Percentiles rank a stretch among this genome's conserved stretches.
Evolutionary conservation across 2,888 invertebrate genomes (phyloP).

Genomic region (Ferrisia virgata): DNA sequence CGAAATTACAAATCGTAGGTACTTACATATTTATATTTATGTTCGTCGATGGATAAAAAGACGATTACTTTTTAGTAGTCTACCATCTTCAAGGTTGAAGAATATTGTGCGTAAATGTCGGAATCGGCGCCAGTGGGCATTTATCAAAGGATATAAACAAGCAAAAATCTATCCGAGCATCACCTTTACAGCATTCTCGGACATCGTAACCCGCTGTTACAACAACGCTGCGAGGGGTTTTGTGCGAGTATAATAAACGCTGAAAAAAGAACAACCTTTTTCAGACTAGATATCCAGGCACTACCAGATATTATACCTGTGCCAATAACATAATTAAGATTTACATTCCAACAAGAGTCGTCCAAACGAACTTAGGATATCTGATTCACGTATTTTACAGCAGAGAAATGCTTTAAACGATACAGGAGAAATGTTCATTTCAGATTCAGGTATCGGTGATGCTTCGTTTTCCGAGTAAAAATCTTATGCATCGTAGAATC

Average conservation of each 20-base stretch:
- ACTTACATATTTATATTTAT: not conserved
- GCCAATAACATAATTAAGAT: not conserved
- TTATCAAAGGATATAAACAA: conserved; percentile 1
- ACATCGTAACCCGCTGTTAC: not conserved
- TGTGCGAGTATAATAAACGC: not conserved
- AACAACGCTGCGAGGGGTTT: not conserved
- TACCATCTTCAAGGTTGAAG: conserved; percentile 14
- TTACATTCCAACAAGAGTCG: not conserved
- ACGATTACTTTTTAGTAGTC: not conserved
- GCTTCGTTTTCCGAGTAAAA: not conserved
- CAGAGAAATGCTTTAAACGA: not conserved
- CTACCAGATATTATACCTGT: not conserved
- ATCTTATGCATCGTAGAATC: not conserved
- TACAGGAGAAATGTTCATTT: too few relatives aligned
- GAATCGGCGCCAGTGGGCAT: not conserved
- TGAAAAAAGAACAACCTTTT: conserved; percentile 8
- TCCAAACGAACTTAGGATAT: not conserved
- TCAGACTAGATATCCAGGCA: not conserved
- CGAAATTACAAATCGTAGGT: not conserved
- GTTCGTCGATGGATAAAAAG: not conserved
- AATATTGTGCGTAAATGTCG: conserved; percentile 5
- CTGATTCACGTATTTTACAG: not conserved
- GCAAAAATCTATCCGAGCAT: not conserved
- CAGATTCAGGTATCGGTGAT: too few relatives aligned
- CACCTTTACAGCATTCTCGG: not conserved